Evolutionary conservation across 1,140 invertebrate species (phyloP), one percentile per base, ranked within the genome.

Genomic region (Holcopasites calliopsidis): DNA sequence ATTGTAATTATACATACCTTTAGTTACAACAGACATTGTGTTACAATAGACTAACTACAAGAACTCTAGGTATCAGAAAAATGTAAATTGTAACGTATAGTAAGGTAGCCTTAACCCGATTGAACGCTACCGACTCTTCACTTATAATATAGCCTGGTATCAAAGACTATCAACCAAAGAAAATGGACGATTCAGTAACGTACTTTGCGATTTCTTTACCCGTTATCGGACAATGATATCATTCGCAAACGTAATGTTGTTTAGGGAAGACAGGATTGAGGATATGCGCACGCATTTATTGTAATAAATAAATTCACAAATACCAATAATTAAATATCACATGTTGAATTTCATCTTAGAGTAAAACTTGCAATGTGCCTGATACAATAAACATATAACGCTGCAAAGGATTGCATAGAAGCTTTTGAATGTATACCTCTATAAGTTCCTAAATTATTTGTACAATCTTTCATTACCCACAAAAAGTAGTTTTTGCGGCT

Each of bases 21-120:
- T 86, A 3, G 78, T 84, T 69, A 42, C 10, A 26, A 49, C 5
- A 28, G 81, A 77, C 84, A 86, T 86, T 11, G 44, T 79, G 21
- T 35, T 44, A 18, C 31, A 42, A 64, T n/a, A 44, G 21, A 55
- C 1, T 44, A 64, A 62, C 18, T 13, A 49, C 7, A 44, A 33
- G n/a, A n/a, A n/a, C n/a, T n/a, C n/a, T n/a, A n/a, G n/a, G n/a
- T n/a, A n/a, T n/a, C n/a, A n/a, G n/a, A n/a, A n/a, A n/a, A n/a
- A n/a, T n/a, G n/a, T n/a, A n/a, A n/a, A n/a, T n/a, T n/a, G n/a
- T n/a, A n/a, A n/a, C n/a, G n/a, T n/a, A n/a, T n/a, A n/a, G n/a
- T n/a, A n/a, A n/a, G n/a, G n/a, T n/a, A n/a, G n/a, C n/a, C n/a
- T n/a, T n/a, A n/a, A n/a, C n/a, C n/a, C n/a, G n/a, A n/a, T n/a